phyloP scores from a whole-genome alignment of 2,888 invertebrate genomes.

The Masnerella sp. region DNA sequence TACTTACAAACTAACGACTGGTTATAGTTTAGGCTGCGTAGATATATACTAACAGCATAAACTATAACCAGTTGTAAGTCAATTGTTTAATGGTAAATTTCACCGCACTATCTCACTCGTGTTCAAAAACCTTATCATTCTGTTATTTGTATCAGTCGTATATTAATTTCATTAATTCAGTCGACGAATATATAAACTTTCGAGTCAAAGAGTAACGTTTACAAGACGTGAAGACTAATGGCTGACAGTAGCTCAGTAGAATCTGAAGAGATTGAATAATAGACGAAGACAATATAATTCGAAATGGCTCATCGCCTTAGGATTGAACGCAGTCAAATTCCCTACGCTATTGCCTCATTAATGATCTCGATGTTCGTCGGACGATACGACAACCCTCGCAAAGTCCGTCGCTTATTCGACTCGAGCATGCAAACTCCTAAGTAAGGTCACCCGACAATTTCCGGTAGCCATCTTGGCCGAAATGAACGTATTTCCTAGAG shows the following conservation, averaged over 20 bases:
- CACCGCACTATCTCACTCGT: too few species aligned
- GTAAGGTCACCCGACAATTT: slow-evolving; percentile 77
- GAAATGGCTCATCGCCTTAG: slow-evolving; percentile 74
- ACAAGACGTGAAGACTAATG: slow-evolving; percentile 23
- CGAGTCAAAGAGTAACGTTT: too few species aligned
- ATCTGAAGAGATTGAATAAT: slow-evolving; percentile 50
- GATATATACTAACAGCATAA: too few species aligned
- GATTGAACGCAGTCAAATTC: slow-evolving; percentile 65
- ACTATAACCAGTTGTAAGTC: too few species aligned
- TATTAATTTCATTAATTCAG: too few species aligned
- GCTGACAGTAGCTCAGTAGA: slow-evolving; percentile 26
- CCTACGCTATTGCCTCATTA: slow-evolving; percentile 74
- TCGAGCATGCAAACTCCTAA: slow-evolving; percentile 65
- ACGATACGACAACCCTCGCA: slow-evolving; percentile 59
- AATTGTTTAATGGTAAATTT: too few species aligned
- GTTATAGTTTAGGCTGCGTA: too few species aligned
- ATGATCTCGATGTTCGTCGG: slow-evolving; percentile 64
- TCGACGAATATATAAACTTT: neutral
- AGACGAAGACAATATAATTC: slow-evolving; percentile 70
- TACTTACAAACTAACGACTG: too few species aligned
- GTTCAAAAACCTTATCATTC: too few species aligned
- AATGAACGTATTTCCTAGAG: slow-evolving; percentile 62
- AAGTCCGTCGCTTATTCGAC: slow-evolving; percentile 56
- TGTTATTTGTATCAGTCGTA: too few species aligned
- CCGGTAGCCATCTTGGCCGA: slow-evolving; percentile 74